Evolutionary conservation across 2,797 vertebrate species (phyloP), one percentile per base, ranked within the genome.

Genomic region (Distichodus sexfasciatus): DNA sequence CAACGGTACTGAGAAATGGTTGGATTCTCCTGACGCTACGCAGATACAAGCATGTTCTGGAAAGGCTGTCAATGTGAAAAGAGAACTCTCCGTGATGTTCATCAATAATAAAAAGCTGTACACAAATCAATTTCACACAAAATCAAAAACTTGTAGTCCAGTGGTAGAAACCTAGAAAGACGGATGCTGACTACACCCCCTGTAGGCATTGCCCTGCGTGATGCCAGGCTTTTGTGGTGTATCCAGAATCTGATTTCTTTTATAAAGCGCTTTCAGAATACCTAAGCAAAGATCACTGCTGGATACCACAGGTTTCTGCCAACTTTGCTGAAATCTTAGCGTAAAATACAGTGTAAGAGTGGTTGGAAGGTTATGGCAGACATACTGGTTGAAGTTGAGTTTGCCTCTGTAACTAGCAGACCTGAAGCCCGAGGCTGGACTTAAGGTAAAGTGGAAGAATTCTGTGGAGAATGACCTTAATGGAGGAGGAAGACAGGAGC

Each of bases 331-430:
- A 77, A 79, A 77, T 15, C n/a, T n/a, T n/a, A n/a, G n/a, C n/a
- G 36, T 80, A 84, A 82, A 75, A 80, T 76, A 79, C 70, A 80
- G 61, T 61, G 54, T 69, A 44, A 77, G 69, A 51, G 66, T 46
- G 62, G 65, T 81, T 71, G 66, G 74, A 65, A 77, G 12, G 6
- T 50, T 50, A 3, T 73, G 72, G 75, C 66, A 78, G 69, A 83
- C 63, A 59, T 72, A 70, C 70, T 74, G 79, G 77, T 81, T 80
- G 46, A 66, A 53, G 79, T 74, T 55, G 75, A 81, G 69, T 71
- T 76, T 70, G 46, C 54, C 66, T 67, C 47, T 1, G 23, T 26
- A 14, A 7, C 19, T 12, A 12, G 9, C 8, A 19, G 26, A 4
- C 21, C 26, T 21, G 71, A 72, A 17, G 55, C 58, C 66, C 47